These are phyloP conservation scores for Eudemis profundana DNA, from an alignment of 2,888 invertebrate genomes.

Conservation along the genomic window DNA sequence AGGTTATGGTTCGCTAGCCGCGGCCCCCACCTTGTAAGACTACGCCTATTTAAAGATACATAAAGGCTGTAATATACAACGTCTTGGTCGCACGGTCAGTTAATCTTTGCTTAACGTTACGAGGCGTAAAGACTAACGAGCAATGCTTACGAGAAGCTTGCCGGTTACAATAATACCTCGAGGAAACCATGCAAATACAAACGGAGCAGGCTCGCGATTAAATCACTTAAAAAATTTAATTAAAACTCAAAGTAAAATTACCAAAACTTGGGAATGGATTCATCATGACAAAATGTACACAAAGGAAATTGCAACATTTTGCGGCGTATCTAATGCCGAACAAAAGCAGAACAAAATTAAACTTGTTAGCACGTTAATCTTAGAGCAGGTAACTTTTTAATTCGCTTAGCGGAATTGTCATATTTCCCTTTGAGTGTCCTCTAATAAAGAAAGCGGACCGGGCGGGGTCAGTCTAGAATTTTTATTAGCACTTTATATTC, in stretches of 20 bases:
- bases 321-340: conserved; percentile 56
- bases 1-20: conserved; percentile 75
- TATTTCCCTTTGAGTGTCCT: conserved; percentile 73
- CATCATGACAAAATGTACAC: conserved; percentile 37
- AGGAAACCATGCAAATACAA: neutral
- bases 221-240: conserved; percentile 19
- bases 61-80: conserved; percentile 54
- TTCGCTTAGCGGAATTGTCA: conserved; percentile 75
- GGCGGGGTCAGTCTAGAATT: conserved; percentile 63
- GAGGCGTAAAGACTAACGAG: conserved; percentile 23
- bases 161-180: neutral
- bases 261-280: conserved; percentile 39
- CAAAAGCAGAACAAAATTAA: conserved; percentile 69
- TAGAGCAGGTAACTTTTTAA: conserved; percentile 80
- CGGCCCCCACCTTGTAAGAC: conserved; percentile 64
- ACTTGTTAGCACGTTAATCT: conserved; percentile 75
- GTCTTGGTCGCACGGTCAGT: conserved; percentile 59
- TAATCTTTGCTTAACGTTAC: conserved; percentile 50
- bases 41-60: conserved; percentile 72
- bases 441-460: conserved; percentile 70
- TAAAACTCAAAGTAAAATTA: conserved; percentile 33
- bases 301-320: conserved; percentile 44
- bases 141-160: neutral
- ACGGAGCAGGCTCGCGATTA: conserved; percentile 3
- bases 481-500: conserved; percentile 69